Base-by-base conservation (phyloP, 2,888 invertebrate genomes). In the Eumacrocentrus americanus region DNA sequence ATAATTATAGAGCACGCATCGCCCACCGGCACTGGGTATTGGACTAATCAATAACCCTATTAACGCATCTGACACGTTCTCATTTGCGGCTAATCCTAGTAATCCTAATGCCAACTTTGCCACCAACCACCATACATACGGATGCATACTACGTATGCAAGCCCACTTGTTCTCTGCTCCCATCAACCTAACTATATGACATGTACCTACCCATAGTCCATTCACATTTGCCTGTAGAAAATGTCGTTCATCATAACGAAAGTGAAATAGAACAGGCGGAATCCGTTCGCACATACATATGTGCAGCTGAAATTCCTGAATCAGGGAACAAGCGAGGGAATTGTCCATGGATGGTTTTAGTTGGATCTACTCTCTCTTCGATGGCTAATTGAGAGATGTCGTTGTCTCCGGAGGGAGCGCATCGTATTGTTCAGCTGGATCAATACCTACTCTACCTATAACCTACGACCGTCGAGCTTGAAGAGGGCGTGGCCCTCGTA, bases 401-500 rank as follows among this genome's bases (percentile, higher is more conserved):
- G 69, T 76, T 74, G 78, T 78, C 77, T 78, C 74, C 72, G 66
- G 72, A 72, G 72, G 70, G 72, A 71, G 72, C 72, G 70, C 72
- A 72, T 73, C 74, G 77, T 75, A 79, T 80, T 79, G 79, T 77
- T 75, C 73, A 56, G 58, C 67, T 67, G 79, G 79, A 80, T 80
- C 80, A 79, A 80, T 80, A 80, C 78, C 75, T 71, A 68, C 73
- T 71, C 74, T 60, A 55, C 63, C 65, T 63, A 75, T 75, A 75
- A 73, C 72, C 76, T 73, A 74, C 74, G 72, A 71, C 70, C 71
- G 70, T 69, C 70, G 72, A 75, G 77, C 76, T 74, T 73, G 68
- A 68, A 71, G 77, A 76, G 80, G 80, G 80, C 80, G 80, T 80
- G 80, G 80, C 76, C 68, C 76, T 70, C 75, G 74, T 74, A 74